Evolutionary conservation across 2,113 vertebrate genomes (phyloP), one percentile per base, ranked within the genome.

Genomic region (Poicephalus meyeri): DNA sequence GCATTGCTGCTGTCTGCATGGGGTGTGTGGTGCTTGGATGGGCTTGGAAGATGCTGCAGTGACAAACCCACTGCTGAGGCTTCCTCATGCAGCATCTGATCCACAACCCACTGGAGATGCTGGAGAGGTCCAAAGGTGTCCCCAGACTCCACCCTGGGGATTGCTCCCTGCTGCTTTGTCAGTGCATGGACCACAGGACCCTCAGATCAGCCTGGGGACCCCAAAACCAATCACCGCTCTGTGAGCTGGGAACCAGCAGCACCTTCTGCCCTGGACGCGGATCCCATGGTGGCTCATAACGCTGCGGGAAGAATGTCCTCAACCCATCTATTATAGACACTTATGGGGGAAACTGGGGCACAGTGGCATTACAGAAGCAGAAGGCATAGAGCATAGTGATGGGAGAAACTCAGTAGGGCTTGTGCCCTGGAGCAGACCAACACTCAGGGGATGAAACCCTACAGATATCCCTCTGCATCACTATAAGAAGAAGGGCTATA

Each of bases 271-370:
- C 44, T 1, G 1, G 39, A 7, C 16, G 2, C 3, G 42, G 41
- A 87, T 65, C 29, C 33, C 29, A 2, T 2, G 25, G 50, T 35
- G 58, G 26, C 26, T 86, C 0, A 0, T 46, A 15, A 25, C 0
- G 0, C 39, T 0, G 2, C 11, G 31, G 64, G 64, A 52, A 44
- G 31, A 33, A 33, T 42, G 19, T 9, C n/a, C 47, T 86, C 46
- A 53, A 31, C 21, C 13, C 13, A 10, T 52, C 58, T 41, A 1
- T 29, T 44, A 23, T 0, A 56, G 33, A 24, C 13, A 28, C 3
- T 16, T 7, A 18, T 1, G 8, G 52, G 60, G 77, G 80, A 93
- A 96, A 89, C 89, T 74, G 52, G 74, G 83, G 86, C 77, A 90
- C 25, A 0, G 63, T 0, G 11, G 52, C 15, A 41, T 10, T 49